phyloP scores from a whole-genome alignment of 2,888 invertebrate species.

The Thera obeliscata region DNA sequence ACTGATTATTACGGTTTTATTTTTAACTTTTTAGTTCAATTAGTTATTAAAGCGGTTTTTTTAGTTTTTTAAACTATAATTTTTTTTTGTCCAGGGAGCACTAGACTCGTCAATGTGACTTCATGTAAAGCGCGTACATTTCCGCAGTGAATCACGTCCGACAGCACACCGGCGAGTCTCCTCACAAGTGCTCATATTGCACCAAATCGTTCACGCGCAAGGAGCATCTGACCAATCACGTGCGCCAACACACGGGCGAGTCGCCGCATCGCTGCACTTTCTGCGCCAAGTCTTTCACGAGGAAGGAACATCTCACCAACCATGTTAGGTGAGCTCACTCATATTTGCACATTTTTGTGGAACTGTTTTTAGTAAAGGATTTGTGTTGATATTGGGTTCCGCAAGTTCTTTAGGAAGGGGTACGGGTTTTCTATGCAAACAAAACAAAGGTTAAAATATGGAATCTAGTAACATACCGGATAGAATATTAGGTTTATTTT shows the following conservation, averaged over 20 bases:
- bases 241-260: slow-evolving; percentile 94
- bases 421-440: too few species aligned
- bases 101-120: neutral
- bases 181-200: slow-evolving; percentile 90
- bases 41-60: too few species aligned
- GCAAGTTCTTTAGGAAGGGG: too few species aligned
- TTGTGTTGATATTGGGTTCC: neutral
- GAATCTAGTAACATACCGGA: too few species aligned
- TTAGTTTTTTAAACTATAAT: too few species aligned
- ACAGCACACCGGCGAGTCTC: slow-evolving; percentile 91
- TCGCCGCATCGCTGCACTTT: slow-evolving; percentile 94
- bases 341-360: slow-evolving; percentile 13
- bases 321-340: slow-evolving; percentile 86
- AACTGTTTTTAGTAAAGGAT: slow-evolving; percentile 6
- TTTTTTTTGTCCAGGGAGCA: too few species aligned
- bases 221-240: slow-evolving; percentile 93
- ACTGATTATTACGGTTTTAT: too few species aligned
- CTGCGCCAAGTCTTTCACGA: slow-evolving; percentile 93
- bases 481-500: neutral
- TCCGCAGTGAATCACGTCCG: slow-evolving; percentile 87
- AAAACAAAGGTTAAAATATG: too few species aligned
- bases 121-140: neutral
- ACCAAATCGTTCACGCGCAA: slow-evolving; percentile 91
- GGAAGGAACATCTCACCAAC: slow-evolving; percentile 94
- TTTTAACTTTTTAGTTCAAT: too few species aligned